Conservation (phyloP, 1,140 invertebrate genomes). For the Saxidomus purpurata region DNA sequence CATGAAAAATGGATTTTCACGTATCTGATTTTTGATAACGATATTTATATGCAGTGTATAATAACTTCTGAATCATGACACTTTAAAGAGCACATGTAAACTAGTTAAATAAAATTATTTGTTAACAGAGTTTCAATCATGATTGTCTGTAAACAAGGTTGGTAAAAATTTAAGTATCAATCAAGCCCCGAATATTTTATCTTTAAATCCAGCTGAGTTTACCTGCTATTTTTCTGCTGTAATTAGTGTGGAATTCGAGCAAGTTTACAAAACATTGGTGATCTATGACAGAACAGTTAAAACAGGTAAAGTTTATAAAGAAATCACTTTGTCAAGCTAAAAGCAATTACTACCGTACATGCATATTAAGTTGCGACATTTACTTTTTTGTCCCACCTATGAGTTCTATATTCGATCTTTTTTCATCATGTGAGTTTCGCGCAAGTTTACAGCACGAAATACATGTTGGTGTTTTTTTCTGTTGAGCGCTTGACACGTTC, state of each 20-base stretch:
- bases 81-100: background rate
- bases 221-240: no score
- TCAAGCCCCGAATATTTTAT: no score
- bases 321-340: constrained; percentile 3
- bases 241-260: background rate
- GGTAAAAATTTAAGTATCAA: no score
- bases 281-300: background rate
- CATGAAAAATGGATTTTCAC: background rate
- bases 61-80: constrained; percentile 15
- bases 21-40: background rate
- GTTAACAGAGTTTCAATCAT: no score
- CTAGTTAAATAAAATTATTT: no score
- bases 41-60: background rate
- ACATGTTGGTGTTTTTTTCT: background rate
- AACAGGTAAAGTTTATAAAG: background rate
- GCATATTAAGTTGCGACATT: background rate
- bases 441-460: no score
- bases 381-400: background rate
- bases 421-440: no score
- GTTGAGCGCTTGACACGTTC: background rate
- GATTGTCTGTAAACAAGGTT: no score
- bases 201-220: no score
- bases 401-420: no score
- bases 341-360: background rate
- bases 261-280: background rate